Evolutionary conservation across 2,888 invertebrate species (phyloP).

Genomic region (Halictus ligatus): DNA sequence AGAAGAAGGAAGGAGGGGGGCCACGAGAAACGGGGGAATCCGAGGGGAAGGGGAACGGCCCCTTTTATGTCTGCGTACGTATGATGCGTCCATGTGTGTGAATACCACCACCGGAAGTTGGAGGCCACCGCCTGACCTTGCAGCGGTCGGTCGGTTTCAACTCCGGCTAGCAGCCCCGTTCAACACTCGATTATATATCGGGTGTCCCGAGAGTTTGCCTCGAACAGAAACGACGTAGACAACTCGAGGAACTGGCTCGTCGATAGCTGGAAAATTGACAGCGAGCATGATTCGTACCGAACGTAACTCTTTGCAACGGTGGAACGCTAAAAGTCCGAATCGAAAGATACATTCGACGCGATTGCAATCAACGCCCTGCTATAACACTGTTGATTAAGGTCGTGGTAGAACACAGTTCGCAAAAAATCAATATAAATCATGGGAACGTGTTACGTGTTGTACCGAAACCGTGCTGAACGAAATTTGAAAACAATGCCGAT

Average conservation of each 20-base stretch:
- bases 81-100: constrained; percentile 66
- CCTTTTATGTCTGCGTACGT: constrained; percentile 68
- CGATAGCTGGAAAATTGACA: neutral
- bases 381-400: no score
- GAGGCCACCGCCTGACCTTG: constrained; percentile 84
- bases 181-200: constrained; percentile 72
- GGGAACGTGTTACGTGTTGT: no score
- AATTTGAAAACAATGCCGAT: no score
- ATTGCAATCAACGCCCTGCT: no score
- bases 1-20: constrained; percentile 22
- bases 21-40: neutral
- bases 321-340: neutral
- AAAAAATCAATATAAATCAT: no score
- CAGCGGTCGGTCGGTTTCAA: constrained; percentile 76
- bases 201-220: constrained; percentile 54
- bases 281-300: neutral
- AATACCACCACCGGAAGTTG: constrained; percentile 83
- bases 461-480: no score
- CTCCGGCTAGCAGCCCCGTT: constrained; percentile 69
- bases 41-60: constrained; percentile 55
- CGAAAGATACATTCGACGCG: neutral
- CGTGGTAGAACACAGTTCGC: no score
- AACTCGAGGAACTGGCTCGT: neutral
- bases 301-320: neutral
- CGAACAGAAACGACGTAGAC: neutral